Base-by-base conservation (phyloP, 2,888 invertebrate genomes). In the Campoplex capitator region DNA sequence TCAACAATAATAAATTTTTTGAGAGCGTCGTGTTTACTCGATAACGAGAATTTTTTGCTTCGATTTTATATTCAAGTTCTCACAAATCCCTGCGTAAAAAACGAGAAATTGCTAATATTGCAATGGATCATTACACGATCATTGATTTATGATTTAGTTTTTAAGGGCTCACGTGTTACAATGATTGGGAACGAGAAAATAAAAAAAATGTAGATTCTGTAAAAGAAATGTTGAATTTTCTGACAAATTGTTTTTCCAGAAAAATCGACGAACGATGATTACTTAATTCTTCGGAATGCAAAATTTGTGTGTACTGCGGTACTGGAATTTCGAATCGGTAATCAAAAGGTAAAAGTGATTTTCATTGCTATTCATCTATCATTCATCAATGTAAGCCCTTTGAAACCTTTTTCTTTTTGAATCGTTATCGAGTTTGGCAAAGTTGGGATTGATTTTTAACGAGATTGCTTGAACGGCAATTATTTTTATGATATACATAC, bases 401-500 rank as follows among this genome's bases (percentile, higher is more conserved):
- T 32, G 6, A 11, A 32, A 9, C 1, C 0, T 32, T 3, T 62
- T 28, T 62, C 1, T 4, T 62, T 62, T 32, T 32, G 18, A n/a
- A 51, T 51, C n/a, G 51, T 51, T 51, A 18, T 51, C 18, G 4
- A 18, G 51, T 51, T 51, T 51, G 51, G n/a, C 51, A 51, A 51
- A 4, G 13, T 51, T 3, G 51, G 51, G n/a, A 51, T 51, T 51
- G 51, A 18, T 51, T 51, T 51, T 51, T 51, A 3, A n/a, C 18
- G 51, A 51, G 18, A 51, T 51, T 73, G 62, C 71, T 54, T 62
- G 38, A 65, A 73, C 67, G 42, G 73, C 68, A 70, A 67, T 75
- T 38, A 42, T 42, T 8, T 9, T 6, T 42, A 78, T 78, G 67
- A 13, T 32, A 42, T 75, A 81, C 16, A 68, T 62, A 71, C 73